phyloP scores from a whole-genome alignment of 2,797 vertebrate genomes.

The Scolopax bukidnonensis region DNA sequence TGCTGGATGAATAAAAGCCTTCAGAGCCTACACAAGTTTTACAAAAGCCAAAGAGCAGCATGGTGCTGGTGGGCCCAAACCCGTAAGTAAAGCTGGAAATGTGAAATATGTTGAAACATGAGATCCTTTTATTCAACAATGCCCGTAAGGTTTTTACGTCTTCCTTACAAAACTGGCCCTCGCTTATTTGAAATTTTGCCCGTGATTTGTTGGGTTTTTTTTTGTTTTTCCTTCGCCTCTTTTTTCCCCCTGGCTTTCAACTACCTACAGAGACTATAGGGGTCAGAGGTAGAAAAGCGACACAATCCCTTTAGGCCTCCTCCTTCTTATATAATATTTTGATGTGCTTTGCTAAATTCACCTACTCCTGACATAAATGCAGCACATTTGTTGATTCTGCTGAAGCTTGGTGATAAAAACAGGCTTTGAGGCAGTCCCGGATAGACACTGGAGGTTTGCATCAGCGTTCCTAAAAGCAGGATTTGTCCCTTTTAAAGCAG shows the following conservation, averaged over 20 bases:
- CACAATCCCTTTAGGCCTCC: neutral
- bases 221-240: rapidly evolving
- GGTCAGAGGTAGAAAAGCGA: neutral
- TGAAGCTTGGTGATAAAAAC: neutral
- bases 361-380: neutral
- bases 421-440: neutral
- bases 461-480: neutral
- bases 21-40: neutral
- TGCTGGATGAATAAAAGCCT: neutral
- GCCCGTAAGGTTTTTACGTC: neutral
- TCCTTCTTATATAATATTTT: neutral
- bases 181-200: neutral
- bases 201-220: too few relatives aligned
- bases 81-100: neutral
- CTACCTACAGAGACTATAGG: neutral
- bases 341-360: constrained; percentile 13
- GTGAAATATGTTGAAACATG: neutral
- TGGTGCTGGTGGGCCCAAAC: neutral
- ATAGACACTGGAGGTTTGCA: neutral
- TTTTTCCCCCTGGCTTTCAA: neutral
- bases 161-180: neutral
- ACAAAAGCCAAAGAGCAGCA: neutral
- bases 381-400: neutral
- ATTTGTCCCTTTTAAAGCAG: neutral
- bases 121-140: neutral